phyloP scores from a whole-genome alignment of 2,113 vertebrate genomes.

The Agelaius tricolor region DNA sequence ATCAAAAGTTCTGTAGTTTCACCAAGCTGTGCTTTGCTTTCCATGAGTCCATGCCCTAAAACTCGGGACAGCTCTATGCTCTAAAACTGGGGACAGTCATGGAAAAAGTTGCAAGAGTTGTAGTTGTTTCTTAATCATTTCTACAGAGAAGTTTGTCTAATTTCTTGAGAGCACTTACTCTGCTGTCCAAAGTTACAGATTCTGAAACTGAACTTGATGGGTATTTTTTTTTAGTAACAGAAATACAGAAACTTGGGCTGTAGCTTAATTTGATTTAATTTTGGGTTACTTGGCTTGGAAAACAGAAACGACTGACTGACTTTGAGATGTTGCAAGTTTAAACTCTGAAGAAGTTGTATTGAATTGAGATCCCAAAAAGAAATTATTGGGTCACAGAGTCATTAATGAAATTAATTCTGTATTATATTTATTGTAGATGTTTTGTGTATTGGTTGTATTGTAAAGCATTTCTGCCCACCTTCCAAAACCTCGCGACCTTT shows the following conservation, averaged over 20 bases:
- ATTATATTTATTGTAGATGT: background rate
- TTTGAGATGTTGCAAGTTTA: background rate
- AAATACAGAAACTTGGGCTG: background rate
- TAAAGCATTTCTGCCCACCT: background rate
- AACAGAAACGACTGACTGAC: background rate
- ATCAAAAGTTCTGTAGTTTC: background rate
- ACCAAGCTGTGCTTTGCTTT: background rate
- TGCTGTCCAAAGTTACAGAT: background rate
- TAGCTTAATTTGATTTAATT: background rate
- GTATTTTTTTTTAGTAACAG: background rate
- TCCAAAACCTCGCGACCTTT: background rate
- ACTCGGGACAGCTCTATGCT: background rate
- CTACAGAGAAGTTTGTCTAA: background rate
- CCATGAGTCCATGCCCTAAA: background rate
- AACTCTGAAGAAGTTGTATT: background rate
- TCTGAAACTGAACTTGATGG: background rate
- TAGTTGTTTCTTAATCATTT: background rate
- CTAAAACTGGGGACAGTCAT: background rate
- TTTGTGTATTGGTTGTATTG: background rate
- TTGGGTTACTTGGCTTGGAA: background rate
- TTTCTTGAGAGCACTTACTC: background rate
- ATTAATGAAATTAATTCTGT: background rate
- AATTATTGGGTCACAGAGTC: background rate
- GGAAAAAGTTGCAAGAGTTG: background rate
- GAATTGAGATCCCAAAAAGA: background rate